Conservation (phyloP, 2,888 invertebrate species). For the Tachina grossa region DNA sequence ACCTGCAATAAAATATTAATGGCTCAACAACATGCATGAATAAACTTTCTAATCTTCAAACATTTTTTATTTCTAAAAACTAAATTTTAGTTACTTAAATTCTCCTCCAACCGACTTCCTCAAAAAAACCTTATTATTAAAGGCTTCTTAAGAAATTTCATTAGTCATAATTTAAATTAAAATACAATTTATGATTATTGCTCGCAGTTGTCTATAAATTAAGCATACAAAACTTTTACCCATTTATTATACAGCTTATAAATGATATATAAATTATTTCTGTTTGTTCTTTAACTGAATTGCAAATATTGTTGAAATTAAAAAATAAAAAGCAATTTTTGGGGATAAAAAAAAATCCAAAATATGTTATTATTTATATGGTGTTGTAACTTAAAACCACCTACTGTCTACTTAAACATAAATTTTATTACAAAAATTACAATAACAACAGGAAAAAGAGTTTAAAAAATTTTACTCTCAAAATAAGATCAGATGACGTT, state of each 20-base stretch:
- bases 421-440: constrained; percentile 60
- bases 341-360: not conserved
- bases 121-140: not conserved
- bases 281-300: constrained; percentile 4
- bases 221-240: constrained; percentile 36
- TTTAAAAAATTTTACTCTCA: not conserved
- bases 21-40: too few relatives aligned
- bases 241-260: constrained; percentile 44
- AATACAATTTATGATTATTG: constrained; percentile 61
- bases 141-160: constrained; percentile 53
- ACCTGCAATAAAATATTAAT: too few relatives aligned
- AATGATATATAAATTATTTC: constrained; percentile 53
- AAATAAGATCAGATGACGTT: constrained; percentile 68
- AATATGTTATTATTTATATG: constrained; percentile 65
- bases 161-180: constrained; percentile 66
- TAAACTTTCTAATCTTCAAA: too few relatives aligned
- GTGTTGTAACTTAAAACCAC: constrained; percentile 72
- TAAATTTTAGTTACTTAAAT: too few relatives aligned
- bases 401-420: constrained; percentile 70
- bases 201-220: constrained; percentile 12
- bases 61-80: too few relatives aligned
- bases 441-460: constrained; percentile 1
- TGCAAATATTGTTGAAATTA: constrained; percentile 12
- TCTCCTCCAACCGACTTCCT: constrained; percentile 10
- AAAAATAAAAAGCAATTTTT: not conserved